Evolutionary conservation across 92 coral and sea anemone species (phyloP).

Genomic region (Actinernus sp.): DNA sequence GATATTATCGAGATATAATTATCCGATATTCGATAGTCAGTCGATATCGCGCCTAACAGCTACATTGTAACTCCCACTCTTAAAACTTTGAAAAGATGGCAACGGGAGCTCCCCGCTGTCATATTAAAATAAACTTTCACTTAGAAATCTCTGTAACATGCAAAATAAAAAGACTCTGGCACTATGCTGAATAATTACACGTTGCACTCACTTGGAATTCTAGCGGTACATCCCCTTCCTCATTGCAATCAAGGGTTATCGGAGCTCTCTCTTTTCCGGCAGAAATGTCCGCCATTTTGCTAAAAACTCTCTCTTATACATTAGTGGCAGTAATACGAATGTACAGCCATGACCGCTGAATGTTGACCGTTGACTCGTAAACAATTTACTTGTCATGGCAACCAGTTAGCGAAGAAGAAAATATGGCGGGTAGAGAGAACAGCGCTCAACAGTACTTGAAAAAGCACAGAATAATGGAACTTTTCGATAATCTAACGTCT

Average conservation of each 20-base stretch:
- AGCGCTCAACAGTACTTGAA: constrained; percentile 77
- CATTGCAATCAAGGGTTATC: constrained; percentile 52
- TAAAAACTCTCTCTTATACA: too few relatives aligned
- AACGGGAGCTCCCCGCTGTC: too few relatives aligned
- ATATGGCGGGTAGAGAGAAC: constrained; percentile 93
- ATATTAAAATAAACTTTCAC: too few relatives aligned
- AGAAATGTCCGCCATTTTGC: constrained; percentile 74
- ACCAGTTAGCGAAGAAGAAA: constrained; percentile 16
- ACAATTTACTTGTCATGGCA: constrained; percentile 48
- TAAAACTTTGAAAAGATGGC: too few relatives aligned
- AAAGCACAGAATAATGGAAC: constrained; percentile 88
- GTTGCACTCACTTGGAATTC: constrained; percentile 71
- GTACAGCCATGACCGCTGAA: background rate
- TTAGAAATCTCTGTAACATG: too few relatives aligned
- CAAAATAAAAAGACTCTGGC: too few relatives aligned
- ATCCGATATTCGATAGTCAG: too few relatives aligned
- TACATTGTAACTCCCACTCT: too few relatives aligned
- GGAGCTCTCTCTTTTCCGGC: constrained; percentile 67
- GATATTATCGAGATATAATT: too few relatives aligned
- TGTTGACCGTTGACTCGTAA: constrained; percentile 45
- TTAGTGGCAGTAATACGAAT: too few relatives aligned
- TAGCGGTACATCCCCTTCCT: constrained; percentile 36
- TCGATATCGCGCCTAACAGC: too few relatives aligned
- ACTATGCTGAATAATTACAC: too few relatives aligned
- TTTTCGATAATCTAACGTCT: constrained; percentile 91